Evolutionary conservation across 2,113 vertebrate species (phyloP), one percentile per base, ranked within the genome.

Genomic region (Myotis davidii): DNA sequence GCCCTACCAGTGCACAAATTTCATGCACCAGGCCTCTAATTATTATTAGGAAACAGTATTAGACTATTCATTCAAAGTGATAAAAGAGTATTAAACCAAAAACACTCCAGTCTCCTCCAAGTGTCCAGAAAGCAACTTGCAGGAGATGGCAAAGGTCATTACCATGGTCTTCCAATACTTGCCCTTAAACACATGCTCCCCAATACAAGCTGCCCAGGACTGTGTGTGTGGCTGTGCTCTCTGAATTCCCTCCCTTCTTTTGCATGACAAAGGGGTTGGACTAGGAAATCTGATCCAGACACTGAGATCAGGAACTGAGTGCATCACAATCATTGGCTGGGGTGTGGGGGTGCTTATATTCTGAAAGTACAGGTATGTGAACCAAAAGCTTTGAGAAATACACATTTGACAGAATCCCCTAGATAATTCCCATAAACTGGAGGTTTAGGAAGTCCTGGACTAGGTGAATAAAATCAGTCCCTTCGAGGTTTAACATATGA

Each of bases 281-380:
- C 13, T 29, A 25, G 29, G 21, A 54, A 34, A 23, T n/a, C 25
- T 9, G 12, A 39, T 17, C 50, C 39, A 48, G 39, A 39, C 61
- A 78, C 37, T 50, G 52, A 39, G 29, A 34, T 23, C 4, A 5
- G 21, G 6, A n/a, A 9, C 12, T 12, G 5, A 48, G 45, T 10
- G n/a, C 67, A 59, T 42, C 6, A 39, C 25, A 79, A 48, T 29
- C 23, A 79, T 3, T 1, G 25, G 72, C 0, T 5, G 0, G 4
- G 12, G 20, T 6, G 2, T 17, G 9, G 25, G 16, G 61, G 3
- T 45, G 45, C 50, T 42, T 56, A 16, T 4, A 18, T 20, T 45
- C 13, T 45, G 25, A 64, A 50, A 73, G 9, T 69, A 32, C 7
- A 32, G 13, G 17, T n/a, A 32, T 37, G 27, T 2, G n/a, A 61